A percentile compares a stretch with the other conserved stretches of the same genome.
Evolutionary conservation across 1,140 invertebrate species (phyloP).

Genomic region (Phthorimaea operculella): DNA sequence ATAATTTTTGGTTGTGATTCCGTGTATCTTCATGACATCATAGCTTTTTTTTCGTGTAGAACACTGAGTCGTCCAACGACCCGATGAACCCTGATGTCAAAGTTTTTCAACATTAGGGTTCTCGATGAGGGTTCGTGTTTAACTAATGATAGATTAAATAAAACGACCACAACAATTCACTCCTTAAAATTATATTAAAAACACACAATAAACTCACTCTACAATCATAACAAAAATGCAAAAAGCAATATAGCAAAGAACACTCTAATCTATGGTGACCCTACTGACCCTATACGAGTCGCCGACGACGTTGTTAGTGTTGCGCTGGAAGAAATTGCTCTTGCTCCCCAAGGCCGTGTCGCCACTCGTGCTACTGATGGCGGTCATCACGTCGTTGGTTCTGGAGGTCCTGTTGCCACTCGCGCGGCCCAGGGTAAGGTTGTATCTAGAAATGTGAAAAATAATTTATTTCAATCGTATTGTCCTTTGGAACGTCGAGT

Average conservation of each 20-base stretch:
- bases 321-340: slow-evolving; percentile 39
- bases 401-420: slow-evolving; percentile 35
- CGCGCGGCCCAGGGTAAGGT: slow-evolving; percentile 37
- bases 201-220: not conserved
- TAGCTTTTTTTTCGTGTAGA: too few relatives aligned
- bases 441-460: slow-evolving; percentile 23
- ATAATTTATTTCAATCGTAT: too few relatives aligned
- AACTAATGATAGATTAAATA: not conserved
- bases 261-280: slow-evolving; percentile 38
- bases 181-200: too few relatives aligned
- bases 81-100: too few relatives aligned
- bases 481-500: too few relatives aligned
- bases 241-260: not conserved
- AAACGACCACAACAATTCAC: not conserved
- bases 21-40: too few relatives aligned
- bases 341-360: slow-evolving; percentile 43
- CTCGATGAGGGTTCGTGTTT: not conserved
- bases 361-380: slow-evolving; percentile 35
- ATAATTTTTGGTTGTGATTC: too few relatives aligned
- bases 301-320: slow-evolving; percentile 33
- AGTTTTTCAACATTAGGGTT: too few relatives aligned
- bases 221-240: not conserved
- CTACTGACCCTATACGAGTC: slow-evolving; percentile 49
- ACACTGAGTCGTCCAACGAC: too few relatives aligned
- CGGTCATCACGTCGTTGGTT: slow-evolving; percentile 54